These are phyloP conservation scores for Hemichromis elongatus DNA, from an alignment of 2,113 vertebrate genomes.

Conservation along the genomic window DNA sequence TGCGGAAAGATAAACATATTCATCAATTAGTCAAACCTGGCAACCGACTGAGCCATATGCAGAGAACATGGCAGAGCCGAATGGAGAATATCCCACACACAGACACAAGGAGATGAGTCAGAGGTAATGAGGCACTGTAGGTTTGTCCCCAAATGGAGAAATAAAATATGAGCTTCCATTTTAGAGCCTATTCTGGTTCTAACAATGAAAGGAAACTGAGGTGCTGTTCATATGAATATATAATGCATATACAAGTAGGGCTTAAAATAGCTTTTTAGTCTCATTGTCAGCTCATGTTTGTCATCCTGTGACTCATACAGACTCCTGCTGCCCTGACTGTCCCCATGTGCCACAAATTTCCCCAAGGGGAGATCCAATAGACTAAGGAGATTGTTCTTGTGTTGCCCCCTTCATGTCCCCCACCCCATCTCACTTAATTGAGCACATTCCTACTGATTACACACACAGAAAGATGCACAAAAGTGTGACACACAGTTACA, in stretches of 20 bases:
- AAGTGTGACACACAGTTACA: not conserved
- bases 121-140: not conserved
- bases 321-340: slow-evolving; percentile 37
- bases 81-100: not conserved
- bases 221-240: not conserved
- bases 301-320: slow-evolving; percentile 36
- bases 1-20: slow-evolving; percentile 35
- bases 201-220: slow-evolving; percentile 19
- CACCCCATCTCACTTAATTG: slow-evolving; percentile 34
- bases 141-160: not conserved
- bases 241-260: not conserved
- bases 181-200: not conserved
- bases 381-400: slow-evolving; percentile 57
- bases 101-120: slow-evolving; percentile 34
- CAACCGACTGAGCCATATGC: slow-evolving; percentile 4
- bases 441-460: slow-evolving; percentile 57
- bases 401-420: not conserved
- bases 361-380: slow-evolving; percentile 34
- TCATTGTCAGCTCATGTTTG: slow-evolving; percentile 26
- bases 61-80: slow-evolving; percentile 22
- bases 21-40: slow-evolving; percentile 40
- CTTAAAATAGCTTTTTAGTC: not conserved
- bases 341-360: slow-evolving; percentile 37
- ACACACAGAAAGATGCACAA: slow-evolving; percentile 26
- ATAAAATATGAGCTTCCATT: not conserved